Evolutionary conservation across 2,113 vertebrate genomes (phyloP), one percentile per base, ranked within the genome.

Genomic region (Strigops habroptila): DNA sequence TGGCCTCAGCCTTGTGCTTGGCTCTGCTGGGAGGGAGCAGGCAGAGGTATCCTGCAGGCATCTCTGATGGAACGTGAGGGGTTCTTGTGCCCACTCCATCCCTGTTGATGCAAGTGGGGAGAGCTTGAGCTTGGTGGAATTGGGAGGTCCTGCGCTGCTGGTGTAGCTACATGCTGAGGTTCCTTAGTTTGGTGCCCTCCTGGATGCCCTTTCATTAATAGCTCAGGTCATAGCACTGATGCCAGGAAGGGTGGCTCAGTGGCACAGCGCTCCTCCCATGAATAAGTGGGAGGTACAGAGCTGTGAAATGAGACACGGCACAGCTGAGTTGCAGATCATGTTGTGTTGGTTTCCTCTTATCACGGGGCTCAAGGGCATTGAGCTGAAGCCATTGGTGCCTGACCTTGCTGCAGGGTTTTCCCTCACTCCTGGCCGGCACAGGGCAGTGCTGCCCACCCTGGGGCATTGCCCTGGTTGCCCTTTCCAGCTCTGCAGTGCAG

Each of bases 361-460:
- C 75, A 55, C 2, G 1, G 53, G 75, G 48, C 68, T 88, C 71
- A 43, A 68, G 88, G 82, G 41, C 79, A 21, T 25, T 16, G 5
- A 28, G 51, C 64, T 4, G 41, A 65, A 46, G 55, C 70, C 1
- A 0, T 8, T 6, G 7, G 62, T 37, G 78, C 21, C 18, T 79
- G 78, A 59, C 78, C 82, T 90, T 91, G 82, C 67, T 3, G 6
- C 73, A 15, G 88, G 82, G 74, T 27, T 78, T 78, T 39, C 55
- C 65, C 52, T 85, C 1, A 0, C 65, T 53, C 30, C 27, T 14
- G 1, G 19, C 28, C 51, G 65, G 7, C 6, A 0, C 1, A 35
- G 4, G 46, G 64, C 80, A 55, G 80, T 8, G 5, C 68, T 92
- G 49, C 80, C 64, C 28, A 4, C 44, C 46, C 44, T 6, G 15